Evolutionary conservation across 2,113 vertebrate genomes (phyloP), one percentile per base, ranked within the genome.

Genomic region (Apodemus speciosus): DNA sequence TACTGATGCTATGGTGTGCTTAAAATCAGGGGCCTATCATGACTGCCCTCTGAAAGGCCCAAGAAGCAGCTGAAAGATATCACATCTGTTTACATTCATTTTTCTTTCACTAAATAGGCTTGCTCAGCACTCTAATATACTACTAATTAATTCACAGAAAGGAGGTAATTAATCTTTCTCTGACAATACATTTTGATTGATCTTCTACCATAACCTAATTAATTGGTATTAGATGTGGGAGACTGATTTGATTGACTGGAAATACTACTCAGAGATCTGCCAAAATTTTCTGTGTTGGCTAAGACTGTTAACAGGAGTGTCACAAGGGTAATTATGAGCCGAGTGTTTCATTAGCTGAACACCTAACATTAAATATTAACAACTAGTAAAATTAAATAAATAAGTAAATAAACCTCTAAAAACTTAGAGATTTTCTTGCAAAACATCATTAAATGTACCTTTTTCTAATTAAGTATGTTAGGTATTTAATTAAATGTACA

Each of bases 121-220:
- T 97, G 86, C 89, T 97, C 94, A 96, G 90, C 88, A 96, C 95
- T 96, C 69, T 35, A 85, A 86, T 96, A 89, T 58, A 18, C 72
- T 97, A 97, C 97, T 97, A 98, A 98, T 98, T 98, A 98, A 98
- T 98, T 97, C 77, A 32, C 97, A 97, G 92, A 97, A 93, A 88
- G 95, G 90, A 97, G 95, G 95, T 97, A 98, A 98, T 98, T 98
- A 97, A 97, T 98, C 93, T 97, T 98, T 97, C 92, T 90, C 89
- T 97, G 87, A 93, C 93, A 96, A 94, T 92, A 96, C 95, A 92
- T 79, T 96, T 96, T 98, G 97, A 98, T 97, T 98, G 98, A 98
- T 98, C 96, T 96, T 96, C 94, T 97, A 96, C 95, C 94, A 97
- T 98, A 97, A 98, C 97, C 93, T 98, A 98, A 98, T 98, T 98